These are phyloP conservation scores for Acyrthosiphon pisum DNA, from an alignment of 1,140 invertebrate genomes.

Conservation along the genomic window DNA sequence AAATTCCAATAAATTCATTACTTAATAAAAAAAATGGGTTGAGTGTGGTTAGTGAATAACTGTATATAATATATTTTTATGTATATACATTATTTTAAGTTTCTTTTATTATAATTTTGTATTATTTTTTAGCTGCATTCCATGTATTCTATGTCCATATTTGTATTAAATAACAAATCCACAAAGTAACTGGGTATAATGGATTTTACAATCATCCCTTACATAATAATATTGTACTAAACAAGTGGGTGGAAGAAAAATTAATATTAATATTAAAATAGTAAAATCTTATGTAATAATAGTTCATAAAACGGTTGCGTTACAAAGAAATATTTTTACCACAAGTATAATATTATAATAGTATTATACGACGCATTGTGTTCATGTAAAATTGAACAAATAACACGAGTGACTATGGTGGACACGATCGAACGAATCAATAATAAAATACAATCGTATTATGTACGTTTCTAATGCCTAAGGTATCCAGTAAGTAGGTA, in stretches of 20 bases:
- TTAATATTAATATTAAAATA: not conserved
- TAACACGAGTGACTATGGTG: not conserved
- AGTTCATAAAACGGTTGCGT: not conserved
- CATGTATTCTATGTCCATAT: not conserved
- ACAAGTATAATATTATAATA: not conserved
- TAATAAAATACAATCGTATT: not conserved
- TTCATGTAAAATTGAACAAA: not conserved
- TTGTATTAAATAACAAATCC: not conserved
- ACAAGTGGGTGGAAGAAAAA: not conserved
- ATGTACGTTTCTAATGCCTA: not conserved
- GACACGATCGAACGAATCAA: not conserved
- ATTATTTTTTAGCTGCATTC: not conserved
- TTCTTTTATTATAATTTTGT: not conserved
- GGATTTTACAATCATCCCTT: not conserved
- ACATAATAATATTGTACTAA: not conserved
- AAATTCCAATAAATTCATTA: not conserved
- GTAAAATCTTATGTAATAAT: not conserved
- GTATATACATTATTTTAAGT: not conserved
- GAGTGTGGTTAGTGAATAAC: not conserved
- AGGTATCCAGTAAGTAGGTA: not conserved
- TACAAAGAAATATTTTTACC: not conserved
- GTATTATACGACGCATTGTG: not conserved
- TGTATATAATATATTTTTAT: not conserved
- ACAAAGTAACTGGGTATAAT: not conserved
- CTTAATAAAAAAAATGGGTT: not conserved